Evolutionary conservation across 1,140 invertebrate species (phyloP).

Genomic region (Drosophila cardini): DNA sequence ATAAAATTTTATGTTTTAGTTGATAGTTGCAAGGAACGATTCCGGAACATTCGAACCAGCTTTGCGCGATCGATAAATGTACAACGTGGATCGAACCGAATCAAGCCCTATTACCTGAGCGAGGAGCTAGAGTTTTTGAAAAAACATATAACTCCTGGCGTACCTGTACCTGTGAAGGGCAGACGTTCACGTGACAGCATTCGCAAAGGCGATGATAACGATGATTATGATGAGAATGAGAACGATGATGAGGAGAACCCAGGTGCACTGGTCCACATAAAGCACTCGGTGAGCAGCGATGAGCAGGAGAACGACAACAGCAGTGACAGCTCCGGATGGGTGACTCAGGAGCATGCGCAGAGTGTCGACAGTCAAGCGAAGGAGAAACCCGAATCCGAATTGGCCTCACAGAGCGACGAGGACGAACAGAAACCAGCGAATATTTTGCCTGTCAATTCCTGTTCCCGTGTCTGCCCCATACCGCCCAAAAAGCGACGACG

Average conservation of each 20-base stretch:
- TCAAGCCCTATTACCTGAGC: slow-evolving; percentile 72
- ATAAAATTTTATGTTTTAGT: slow-evolving; percentile 39
- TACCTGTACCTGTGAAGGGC: slow-evolving; percentile 55
- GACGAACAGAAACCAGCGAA: slow-evolving; percentile 29
- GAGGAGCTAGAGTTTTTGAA: slow-evolving; percentile 66
- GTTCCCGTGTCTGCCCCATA: slow-evolving; percentile 22
- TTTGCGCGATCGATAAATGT: slow-evolving; percentile 73
- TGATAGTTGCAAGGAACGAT: slow-evolving; percentile 71
- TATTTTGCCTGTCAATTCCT: neutral
- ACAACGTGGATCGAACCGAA: slow-evolving; percentile 56
- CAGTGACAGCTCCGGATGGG: slow-evolving; percentile 36
- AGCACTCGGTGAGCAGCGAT: slow-evolving; percentile 48
- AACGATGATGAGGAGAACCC: slow-evolving; percentile 37
- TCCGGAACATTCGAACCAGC: slow-evolving; percentile 73
- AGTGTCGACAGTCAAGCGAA: slow-evolving; percentile 24
- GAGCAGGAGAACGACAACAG: slow-evolving; percentile 39
- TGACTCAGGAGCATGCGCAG: slow-evolving; percentile 60
- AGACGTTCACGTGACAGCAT: slow-evolving; percentile 50
- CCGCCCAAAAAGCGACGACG: slow-evolving; percentile 49
- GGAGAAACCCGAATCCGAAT: slow-evolving; percentile 30
- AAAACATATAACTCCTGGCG: slow-evolving; percentile 69
- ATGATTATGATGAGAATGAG: slow-evolving; percentile 42
- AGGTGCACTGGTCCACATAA: slow-evolving; percentile 29
- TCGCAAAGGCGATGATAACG: slow-evolving; percentile 27
- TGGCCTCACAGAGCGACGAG: slow-evolving; percentile 36